These are phyloP conservation scores for Aelia acuminata DNA, from an alignment of 2,888 invertebrate genomes.

Conservation along the genomic window DNA sequence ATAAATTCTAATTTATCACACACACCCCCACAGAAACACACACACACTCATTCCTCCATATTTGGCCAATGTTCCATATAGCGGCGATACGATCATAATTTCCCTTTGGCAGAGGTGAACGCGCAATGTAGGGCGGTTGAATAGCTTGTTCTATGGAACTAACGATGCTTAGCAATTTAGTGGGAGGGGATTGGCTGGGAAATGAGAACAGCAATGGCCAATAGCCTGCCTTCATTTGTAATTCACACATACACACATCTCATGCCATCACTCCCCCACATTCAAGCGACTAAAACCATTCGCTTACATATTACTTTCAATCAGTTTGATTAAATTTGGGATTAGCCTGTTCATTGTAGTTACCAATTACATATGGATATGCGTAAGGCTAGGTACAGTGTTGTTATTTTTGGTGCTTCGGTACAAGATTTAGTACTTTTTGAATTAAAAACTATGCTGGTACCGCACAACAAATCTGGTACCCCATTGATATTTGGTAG, in stretches of 20 bases:
- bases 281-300: background rate
- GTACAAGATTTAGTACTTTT: no score
- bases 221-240: background rate
- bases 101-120: conserved; percentile 4
- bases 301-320: background rate
- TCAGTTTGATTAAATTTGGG: background rate
- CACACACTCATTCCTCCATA: background rate
- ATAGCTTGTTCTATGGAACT: conserved; percentile 1
- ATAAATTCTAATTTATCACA: no score
- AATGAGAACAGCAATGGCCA: background rate
- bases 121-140: background rate
- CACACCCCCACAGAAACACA: no score
- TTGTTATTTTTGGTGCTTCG: no score
- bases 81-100: conserved; percentile 1
- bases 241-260: conserved; percentile 1
- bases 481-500: no score
- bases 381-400: no score
- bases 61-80: background rate
- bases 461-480: no score
- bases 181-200: background rate
- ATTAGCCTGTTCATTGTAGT: no score
- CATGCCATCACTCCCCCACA: background rate
- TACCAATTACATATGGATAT: no score
- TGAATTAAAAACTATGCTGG: no score
- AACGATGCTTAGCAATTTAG: conserved; percentile 22